phyloP scores from a whole-genome alignment of 2,888 invertebrate genomes.

The Nipponacmea schrenckii region DNA sequence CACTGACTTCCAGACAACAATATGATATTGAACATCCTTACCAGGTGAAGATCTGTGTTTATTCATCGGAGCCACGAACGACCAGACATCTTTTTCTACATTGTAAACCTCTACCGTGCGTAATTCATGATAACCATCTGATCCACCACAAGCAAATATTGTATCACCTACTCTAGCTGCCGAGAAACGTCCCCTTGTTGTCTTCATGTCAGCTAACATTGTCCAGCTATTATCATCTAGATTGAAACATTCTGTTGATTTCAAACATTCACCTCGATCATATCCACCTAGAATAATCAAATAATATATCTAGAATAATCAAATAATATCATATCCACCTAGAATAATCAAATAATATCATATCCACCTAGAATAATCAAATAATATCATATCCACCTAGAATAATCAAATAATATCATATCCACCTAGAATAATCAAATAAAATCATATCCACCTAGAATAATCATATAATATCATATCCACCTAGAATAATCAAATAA shows the following conservation, averaged over 20 bases:
- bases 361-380: no score
- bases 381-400: no score
- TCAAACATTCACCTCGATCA: slow-evolving; percentile 85
- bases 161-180: slow-evolving; percentile 77
- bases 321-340: slow-evolving; percentile 52
- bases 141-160: slow-evolving; percentile 81
- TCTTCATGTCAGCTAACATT: slow-evolving; percentile 77
- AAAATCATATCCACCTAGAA: no score
- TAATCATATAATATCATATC: no score
- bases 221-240: slow-evolving; percentile 79
- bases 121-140: slow-evolving; percentile 84
- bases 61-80: slow-evolving; percentile 72
- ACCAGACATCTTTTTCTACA: slow-evolving; percentile 70
- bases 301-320: no score
- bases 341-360: not conserved
- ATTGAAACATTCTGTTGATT: slow-evolving; percentile 80
- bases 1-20: no score
- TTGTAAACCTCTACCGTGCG: slow-evolving; percentile 78
- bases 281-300: slow-evolving; percentile 81
- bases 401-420: no score
- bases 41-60: slow-evolving; percentile 78
- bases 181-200: slow-evolving; percentile 82
- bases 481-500: no score
- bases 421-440: no score
- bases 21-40: slow-evolving; percentile 37